phyloP scores from a whole-genome alignment of 2,113 vertebrate genomes.

The Alosa alosa region DNA sequence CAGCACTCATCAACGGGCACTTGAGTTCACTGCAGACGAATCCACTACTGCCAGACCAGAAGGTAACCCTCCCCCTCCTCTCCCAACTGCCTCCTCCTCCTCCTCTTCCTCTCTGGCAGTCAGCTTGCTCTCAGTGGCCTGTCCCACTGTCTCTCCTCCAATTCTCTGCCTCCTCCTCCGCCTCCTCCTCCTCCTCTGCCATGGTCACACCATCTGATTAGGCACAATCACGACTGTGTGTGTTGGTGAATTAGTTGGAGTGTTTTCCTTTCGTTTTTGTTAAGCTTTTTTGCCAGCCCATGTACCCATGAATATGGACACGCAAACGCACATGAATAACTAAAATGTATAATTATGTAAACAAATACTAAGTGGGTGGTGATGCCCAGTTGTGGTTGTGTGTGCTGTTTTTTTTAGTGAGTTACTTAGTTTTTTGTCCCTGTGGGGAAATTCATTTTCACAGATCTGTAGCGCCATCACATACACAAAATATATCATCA shows the following conservation, averaged over 20 bases:
- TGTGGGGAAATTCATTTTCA: too few relatives aligned
- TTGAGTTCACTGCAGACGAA: slow-evolving; percentile 99
- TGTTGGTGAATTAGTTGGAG: background rate
- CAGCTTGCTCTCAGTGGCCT: background rate
- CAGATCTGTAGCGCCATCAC: too few relatives aligned
- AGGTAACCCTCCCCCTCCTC: slow-evolving; percentile 69
- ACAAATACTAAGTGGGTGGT: background rate
- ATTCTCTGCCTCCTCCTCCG: background rate
- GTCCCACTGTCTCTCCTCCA: background rate
- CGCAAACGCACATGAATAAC: background rate
- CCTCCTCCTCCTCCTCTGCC: background rate
- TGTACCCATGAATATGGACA: background rate
- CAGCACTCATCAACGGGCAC: slow-evolving; percentile 99
- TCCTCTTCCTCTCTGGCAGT: background rate
- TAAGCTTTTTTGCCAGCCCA: background rate
- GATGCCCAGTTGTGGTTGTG: background rate
- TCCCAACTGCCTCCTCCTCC: background rate
- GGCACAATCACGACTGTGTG: background rate
- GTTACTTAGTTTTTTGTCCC: too few relatives aligned
- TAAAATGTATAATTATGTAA: background rate
- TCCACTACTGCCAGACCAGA: slow-evolving; percentile 98
- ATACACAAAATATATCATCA: too few relatives aligned
- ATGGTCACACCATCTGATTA: background rate
- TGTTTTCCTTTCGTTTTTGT: background rate
- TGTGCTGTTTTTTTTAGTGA: background rate